A percentile compares a stretch with the other conserved stretches of the same genome.
Evolutionary conservation across 2,888 invertebrate species (phyloP).

Genomic region (Tridacna gigas): DNA sequence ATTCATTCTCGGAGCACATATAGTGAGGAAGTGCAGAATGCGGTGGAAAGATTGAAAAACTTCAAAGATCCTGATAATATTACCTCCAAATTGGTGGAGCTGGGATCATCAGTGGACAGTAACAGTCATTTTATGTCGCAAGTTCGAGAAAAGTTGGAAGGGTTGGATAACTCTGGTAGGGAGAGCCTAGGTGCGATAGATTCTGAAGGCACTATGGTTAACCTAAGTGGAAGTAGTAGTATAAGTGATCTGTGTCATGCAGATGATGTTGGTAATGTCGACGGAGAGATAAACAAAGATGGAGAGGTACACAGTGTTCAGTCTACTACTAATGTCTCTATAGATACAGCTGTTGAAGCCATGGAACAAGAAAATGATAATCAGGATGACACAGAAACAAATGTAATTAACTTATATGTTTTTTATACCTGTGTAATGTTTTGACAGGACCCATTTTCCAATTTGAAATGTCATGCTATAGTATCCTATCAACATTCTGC

Average conservation of each 20-base stretch:
- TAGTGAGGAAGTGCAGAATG: constrained; percentile 73
- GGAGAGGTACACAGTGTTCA: constrained; percentile 60
- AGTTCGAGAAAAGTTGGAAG: constrained; percentile 59
- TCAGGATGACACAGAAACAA: background rate
- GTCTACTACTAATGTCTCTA: constrained; percentile 69
- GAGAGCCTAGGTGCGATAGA: constrained; percentile 62
- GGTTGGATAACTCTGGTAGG: constrained; percentile 50
- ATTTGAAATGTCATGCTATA: no score
- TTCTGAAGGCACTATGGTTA: constrained; percentile 58
- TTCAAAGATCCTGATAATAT: constrained; percentile 82
- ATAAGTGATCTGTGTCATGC: constrained; percentile 74
- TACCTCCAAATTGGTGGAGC: constrained; percentile 74
- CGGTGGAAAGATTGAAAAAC: constrained; percentile 76
- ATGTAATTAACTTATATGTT: background rate
- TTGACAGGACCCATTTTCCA: no score
- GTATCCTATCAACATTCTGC: no score
- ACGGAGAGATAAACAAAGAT: constrained; percentile 53
- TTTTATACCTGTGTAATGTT: background rate
- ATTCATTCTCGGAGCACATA: constrained; percentile 69
- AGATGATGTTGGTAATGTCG: constrained; percentile 64
- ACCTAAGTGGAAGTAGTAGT: constrained; percentile 76
- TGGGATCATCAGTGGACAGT: constrained; percentile 82
- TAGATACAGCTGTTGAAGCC: constrained; percentile 77
- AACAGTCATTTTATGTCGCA: constrained; percentile 76
- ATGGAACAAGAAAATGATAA: constrained; percentile 49